Evolutionary conservation across 1,140 invertebrate species (phyloP).

Genomic region (Magallana ariakensis): DNA sequence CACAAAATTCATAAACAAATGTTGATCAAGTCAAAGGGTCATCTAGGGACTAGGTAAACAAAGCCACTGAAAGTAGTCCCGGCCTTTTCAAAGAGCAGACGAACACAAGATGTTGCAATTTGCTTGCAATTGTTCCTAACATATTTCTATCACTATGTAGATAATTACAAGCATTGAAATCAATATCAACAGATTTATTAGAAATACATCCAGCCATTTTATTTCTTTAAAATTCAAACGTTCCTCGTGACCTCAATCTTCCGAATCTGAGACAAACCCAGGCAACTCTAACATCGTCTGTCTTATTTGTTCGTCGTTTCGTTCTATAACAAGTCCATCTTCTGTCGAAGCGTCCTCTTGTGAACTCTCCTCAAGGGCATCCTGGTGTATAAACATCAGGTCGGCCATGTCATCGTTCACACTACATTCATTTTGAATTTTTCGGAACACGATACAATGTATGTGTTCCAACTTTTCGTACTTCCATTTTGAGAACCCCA

Average conservation of each 20-base stretch:
- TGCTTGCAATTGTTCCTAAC: too few species aligned
- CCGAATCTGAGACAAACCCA: slow-evolving; percentile 31
- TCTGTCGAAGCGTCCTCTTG: slow-evolving; percentile 11
- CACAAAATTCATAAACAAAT: slow-evolving; percentile 45
- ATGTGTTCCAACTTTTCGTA: slow-evolving; percentile 91
- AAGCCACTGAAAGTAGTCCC: slow-evolving; percentile 38
- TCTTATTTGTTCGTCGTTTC: slow-evolving; percentile 50
- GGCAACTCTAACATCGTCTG: slow-evolving; percentile 47
- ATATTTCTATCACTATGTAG: too few species aligned
- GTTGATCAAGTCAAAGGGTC: slow-evolving; percentile 39
- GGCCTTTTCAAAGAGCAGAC: neutral
- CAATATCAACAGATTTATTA: too few species aligned
- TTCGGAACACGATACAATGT: slow-evolving; percentile 93
- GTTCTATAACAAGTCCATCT: neutral
- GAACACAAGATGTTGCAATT: neutral
- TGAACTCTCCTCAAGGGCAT: slow-evolving; percentile 72
- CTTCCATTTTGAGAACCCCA: slow-evolving; percentile 87
- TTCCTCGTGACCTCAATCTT: neutral
- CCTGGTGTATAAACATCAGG: slow-evolving; percentile 81
- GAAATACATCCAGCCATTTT: too few species aligned
- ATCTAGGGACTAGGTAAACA: slow-evolving; percentile 40
- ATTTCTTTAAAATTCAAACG: too few species aligned
- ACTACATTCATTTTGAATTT: slow-evolving; percentile 78
- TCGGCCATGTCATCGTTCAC: slow-evolving; percentile 57
- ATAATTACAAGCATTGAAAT: too few species aligned